These are phyloP conservation scores for Hemibagrus wyckioides DNA, from an alignment of 2,113 vertebrate genomes.

Conservation along the genomic window DNA sequence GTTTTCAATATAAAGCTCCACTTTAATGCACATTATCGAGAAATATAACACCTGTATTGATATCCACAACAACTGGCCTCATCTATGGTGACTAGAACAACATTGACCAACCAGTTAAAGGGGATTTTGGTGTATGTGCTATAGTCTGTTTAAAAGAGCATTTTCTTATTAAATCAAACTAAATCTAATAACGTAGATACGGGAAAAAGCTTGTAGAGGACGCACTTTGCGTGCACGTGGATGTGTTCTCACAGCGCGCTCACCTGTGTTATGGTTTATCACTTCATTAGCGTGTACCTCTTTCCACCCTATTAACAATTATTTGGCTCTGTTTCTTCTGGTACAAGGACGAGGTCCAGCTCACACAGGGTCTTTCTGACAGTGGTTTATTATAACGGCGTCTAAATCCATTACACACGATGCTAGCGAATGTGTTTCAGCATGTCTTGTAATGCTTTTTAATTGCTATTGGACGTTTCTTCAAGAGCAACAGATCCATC, in stretches of 20 bases:
- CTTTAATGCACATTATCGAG: background rate
- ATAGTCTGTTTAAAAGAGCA: background rate
- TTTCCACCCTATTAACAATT: conserved; percentile 36
- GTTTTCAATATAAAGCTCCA: background rate
- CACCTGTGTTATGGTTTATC: conserved; percentile 30
- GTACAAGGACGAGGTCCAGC: conserved; percentile 17
- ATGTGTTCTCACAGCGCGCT: background rate
- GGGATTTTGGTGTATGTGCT: too few species aligned
- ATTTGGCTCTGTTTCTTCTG: conserved; percentile 33
- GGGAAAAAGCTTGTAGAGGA: background rate
- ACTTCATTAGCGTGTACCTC: conserved; percentile 38
- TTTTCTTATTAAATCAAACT: background rate
- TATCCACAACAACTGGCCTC: too few species aligned
- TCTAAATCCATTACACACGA: background rate
- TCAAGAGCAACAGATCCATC: background rate
- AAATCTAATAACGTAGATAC: conserved; percentile 3
- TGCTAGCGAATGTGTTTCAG: background rate
- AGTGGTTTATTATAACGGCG: conserved; percentile 25
- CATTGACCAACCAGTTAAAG: too few species aligned
- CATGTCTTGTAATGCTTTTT: conserved; percentile 8
- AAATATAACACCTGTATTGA: background rate
- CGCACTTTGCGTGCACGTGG: conserved; percentile 10
- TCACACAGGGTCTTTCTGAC: conserved; percentile 11
- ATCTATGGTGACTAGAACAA: too few species aligned
- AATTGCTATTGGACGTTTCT: background rate